A percentile compares a stretch with the other conserved stretches of the same genome.
phyloP scores from a whole-genome alignment of 2,113 vertebrate species.

The Gopherus flavomarginatus region DNA sequence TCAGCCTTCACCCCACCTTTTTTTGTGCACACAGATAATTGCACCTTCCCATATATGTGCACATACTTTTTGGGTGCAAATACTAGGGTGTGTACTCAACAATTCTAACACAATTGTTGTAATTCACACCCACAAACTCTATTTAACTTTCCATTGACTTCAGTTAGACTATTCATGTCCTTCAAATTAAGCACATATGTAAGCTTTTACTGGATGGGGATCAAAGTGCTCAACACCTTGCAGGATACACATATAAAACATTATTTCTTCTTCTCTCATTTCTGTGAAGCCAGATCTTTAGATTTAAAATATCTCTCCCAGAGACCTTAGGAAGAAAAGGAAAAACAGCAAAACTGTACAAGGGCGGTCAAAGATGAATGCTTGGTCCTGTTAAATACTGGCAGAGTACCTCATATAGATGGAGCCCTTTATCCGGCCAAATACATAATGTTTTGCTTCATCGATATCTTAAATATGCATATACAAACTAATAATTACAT shows the following conservation, averaged over 20 bases:
- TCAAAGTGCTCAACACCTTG: not conserved
- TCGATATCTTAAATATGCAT: not conserved
- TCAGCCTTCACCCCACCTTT: fast-evolving
- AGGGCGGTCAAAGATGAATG: not conserved
- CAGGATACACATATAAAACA: not conserved
- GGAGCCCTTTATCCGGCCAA: not conserved
- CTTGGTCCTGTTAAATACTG: not conserved
- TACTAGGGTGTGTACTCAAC: not conserved
- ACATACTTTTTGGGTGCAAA: not conserved
- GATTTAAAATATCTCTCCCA: not conserved
- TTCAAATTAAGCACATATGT: not conserved
- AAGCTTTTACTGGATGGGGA: not conserved
- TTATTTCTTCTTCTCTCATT: not conserved
- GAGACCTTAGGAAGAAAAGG: not conserved
- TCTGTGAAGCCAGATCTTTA: not conserved
- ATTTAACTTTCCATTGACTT: not conserved
- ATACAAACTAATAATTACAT: not conserved
- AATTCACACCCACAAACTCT: not conserved
- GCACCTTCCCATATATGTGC: not conserved
- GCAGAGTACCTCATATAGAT: not conserved
- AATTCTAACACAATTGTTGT: not conserved
- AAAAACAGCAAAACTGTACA: not conserved
- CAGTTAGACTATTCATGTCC: not conserved
- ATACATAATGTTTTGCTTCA: not conserved
- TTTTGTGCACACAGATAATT: not conserved